phyloP scores from a whole-genome alignment of 2,797 vertebrate species.

The Galaxias olidus region DNA sequence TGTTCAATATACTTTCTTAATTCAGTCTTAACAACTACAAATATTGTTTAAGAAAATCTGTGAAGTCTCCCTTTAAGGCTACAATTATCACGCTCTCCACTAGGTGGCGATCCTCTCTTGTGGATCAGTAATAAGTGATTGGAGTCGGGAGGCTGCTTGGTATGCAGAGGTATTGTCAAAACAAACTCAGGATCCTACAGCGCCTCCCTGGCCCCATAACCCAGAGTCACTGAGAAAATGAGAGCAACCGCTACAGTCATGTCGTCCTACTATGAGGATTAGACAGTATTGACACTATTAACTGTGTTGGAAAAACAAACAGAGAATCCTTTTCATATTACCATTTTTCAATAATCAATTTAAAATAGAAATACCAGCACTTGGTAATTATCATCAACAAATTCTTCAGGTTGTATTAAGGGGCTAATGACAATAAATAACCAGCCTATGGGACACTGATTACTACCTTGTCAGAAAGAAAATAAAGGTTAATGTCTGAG shows the following conservation, averaged over 20 bases:
- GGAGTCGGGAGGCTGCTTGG: constrained; percentile 14
- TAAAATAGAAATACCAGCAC: neutral
- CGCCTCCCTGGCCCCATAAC: constrained; percentile 41
- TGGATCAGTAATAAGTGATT: neutral
- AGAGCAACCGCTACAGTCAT: constrained; percentile 47
- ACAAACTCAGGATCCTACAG: constrained; percentile 29
- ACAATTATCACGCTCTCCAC: constrained; percentile 38
- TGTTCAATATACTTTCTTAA: no score
- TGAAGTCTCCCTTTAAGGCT: neutral
- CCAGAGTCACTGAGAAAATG: constrained; percentile 46
- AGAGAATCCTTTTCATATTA: constrained; percentile 11
- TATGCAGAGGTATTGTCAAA: constrained; percentile 41
- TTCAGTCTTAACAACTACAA: no score
- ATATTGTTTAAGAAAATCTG: no score
- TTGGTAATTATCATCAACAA: neutral
- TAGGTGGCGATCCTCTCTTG: constrained; percentile 48
- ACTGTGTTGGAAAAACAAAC: neutral
- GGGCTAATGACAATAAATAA: no score
- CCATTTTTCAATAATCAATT: neutral
- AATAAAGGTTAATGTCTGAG: no score
- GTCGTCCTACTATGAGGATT: constrained; percentile 46
- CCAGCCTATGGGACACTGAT: no score
- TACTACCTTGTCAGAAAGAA: no score
- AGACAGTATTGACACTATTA: constrained; percentile 32
- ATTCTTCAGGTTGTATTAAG: neutral